These are phyloP conservation scores for Venustoraphidia nigricollis DNA, from an alignment of 2,888 invertebrate genomes.

Conservation along the genomic window DNA sequence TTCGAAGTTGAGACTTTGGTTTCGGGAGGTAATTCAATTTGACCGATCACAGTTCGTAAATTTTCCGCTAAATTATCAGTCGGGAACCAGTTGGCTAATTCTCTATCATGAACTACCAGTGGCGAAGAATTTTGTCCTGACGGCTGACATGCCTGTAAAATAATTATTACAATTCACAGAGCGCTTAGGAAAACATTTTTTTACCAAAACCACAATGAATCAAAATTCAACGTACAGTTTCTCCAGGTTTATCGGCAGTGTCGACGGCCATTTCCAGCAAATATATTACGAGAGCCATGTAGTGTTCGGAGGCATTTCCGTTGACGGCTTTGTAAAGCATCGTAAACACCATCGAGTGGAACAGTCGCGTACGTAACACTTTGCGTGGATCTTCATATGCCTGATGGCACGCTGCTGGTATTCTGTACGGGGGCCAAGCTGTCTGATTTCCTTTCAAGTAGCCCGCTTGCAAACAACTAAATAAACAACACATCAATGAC, in stretches of 20 bases:
- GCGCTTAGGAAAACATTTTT: too few relatives aligned
- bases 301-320: conserved; percentile 68
- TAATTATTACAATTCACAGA: neutral
- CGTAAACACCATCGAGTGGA: conserved; percentile 62
- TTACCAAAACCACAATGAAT: too few relatives aligned
- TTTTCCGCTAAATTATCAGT: conserved; percentile 62
- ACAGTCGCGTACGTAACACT: conserved; percentile 40
- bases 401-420: conserved; percentile 45
- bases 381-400: conserved; percentile 53
- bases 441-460: conserved; percentile 22
- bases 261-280: conserved; percentile 71
- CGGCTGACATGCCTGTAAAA: conserved; percentile 4
- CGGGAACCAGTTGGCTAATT: conserved; percentile 49
- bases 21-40: conserved; percentile 43
- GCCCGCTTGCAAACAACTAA: conserved; percentile 22
- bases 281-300: conserved; percentile 73
- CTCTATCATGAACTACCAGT: conserved; percentile 34
- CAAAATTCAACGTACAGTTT: conserved; percentile 8
- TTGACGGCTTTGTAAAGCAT: conserved; percentile 75
- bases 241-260: conserved; percentile 26
- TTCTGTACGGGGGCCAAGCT: conserved; percentile 67
- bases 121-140: conserved; percentile 14
- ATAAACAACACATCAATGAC: conserved; percentile 4
- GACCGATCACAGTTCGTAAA: conserved; percentile 49
- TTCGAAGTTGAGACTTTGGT: conserved; percentile 36